Conservation (phyloP, 2,113 vertebrate species). For the Seriola rivoliana region DNA sequence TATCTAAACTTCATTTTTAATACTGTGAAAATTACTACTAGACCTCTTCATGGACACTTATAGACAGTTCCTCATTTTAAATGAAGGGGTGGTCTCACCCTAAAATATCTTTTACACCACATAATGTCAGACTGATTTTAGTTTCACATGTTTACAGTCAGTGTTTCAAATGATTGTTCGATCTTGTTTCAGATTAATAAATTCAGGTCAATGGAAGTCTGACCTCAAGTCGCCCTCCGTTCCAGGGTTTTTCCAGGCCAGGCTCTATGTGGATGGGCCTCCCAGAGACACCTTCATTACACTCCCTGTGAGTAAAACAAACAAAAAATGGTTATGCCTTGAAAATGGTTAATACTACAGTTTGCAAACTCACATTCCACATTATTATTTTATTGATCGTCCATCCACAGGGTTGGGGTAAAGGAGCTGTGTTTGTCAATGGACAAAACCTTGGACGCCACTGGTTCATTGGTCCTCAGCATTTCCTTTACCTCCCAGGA, state of each 20-base stretch:
- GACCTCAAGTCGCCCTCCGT: conserved; percentile 73
- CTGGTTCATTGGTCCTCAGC: conserved; percentile 93
- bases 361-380: background rate
- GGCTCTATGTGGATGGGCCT: conserved; percentile 79
- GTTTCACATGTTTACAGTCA: background rate
- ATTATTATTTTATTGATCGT: conserved; percentile 13
- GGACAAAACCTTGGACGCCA: conserved; percentile 92
- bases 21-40: background rate
- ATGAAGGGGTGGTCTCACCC: background rate
- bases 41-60: no score
- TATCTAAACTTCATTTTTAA: background rate
- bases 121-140: background rate
- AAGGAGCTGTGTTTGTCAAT: conserved; percentile 92
- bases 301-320: conserved; percentile 82
- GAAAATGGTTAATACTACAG: no score
- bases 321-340: no score
- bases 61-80: background rate
- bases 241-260: conserved; percentile 89
- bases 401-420: conserved; percentile 90
- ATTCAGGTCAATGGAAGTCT: conserved; percentile 79
- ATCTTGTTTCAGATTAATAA: conserved; percentile 81
- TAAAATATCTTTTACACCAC: background rate
- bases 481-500: conserved; percentile 91
- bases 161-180: conserved; percentile 6
- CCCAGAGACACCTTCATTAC: conserved; percentile 91